A percentile compares a stretch with the other conserved stretches of the same genome.
phyloP scores from a whole-genome alignment of 2,113 vertebrate genomes.

The Phyllopteryx taeniolatus region DNA sequence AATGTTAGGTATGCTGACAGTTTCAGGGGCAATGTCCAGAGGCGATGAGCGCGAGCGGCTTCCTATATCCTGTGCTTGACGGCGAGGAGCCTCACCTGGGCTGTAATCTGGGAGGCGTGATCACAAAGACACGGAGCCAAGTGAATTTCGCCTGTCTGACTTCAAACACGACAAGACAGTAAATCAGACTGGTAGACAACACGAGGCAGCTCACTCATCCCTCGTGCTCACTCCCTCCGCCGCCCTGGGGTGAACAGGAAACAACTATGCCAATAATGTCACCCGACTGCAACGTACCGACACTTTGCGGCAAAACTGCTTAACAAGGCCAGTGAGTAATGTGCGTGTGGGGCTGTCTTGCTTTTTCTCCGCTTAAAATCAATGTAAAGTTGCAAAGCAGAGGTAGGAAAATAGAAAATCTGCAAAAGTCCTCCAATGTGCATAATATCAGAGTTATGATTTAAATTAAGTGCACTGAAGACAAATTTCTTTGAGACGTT shows the following conservation, averaged over 20 bases:
- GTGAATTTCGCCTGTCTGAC: slow-evolving; percentile 91
- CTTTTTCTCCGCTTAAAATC: background rate
- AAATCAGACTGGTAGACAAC: slow-evolving; percentile 85
- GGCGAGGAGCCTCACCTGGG: slow-evolving; percentile 83
- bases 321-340: slow-evolving; percentile 10
- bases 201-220: slow-evolving; percentile 79
- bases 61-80: slow-evolving; percentile 85
- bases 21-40: slow-evolving; percentile 40
- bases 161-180: slow-evolving; percentile 88
- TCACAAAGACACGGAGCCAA: slow-evolving; percentile 86
- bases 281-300: slow-evolving; percentile 57
- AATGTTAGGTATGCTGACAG: slow-evolving; percentile 6
- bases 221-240: slow-evolving; percentile 71
- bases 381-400: background rate
- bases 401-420: background rate
- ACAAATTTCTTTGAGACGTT: background rate
- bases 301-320: slow-evolving; percentile 37
- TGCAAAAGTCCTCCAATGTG: background rate
- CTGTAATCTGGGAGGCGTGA: slow-evolving; percentile 88
- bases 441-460: background rate
- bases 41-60: slow-evolving; percentile 77
- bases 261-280: slow-evolving; percentile 80
- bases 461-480: no score
- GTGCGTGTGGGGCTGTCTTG: background rate
- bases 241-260: slow-evolving; percentile 70